Conservation (phyloP, 2,797 vertebrate genomes). For the Echeneis naucrates region DNA sequence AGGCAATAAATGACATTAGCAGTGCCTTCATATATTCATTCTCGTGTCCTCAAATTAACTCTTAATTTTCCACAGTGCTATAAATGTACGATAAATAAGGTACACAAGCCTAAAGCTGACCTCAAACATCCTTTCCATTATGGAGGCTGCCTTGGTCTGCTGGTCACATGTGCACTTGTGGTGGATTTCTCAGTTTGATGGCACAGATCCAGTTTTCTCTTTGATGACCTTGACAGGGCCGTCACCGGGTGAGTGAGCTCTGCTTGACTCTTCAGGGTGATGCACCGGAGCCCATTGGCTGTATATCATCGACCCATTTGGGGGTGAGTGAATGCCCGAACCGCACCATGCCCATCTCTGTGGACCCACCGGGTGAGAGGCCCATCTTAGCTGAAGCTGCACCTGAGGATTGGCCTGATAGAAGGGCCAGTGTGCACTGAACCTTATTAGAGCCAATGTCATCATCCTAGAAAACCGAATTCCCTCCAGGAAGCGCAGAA, state of each 20-base stretch:
- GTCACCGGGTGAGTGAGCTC: conserved; percentile 67
- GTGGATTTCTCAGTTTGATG: conserved; percentile 39
- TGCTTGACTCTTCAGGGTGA: conserved; percentile 62
- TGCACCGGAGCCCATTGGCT: conserved; percentile 54
- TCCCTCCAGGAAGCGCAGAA: conserved; percentile 59
- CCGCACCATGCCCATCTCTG: conserved; percentile 60
- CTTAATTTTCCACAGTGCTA: conserved; percentile 9
- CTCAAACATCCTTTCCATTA: conserved; percentile 37
- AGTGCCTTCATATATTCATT: conserved; percentile 10
- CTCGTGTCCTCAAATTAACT: conserved; percentile 9
- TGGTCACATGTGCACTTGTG: conserved; percentile 38
- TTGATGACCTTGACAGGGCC: conserved; percentile 74
- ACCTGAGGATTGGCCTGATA: conserved; percentile 69
- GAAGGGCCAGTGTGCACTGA: conserved; percentile 65
- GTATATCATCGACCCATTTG: conserved; percentile 76
- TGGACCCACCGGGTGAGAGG: conserved; percentile 67
- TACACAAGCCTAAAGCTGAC: conserved; percentile 43
- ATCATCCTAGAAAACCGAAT: conserved; percentile 69
- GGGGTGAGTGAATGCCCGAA: conserved; percentile 63
- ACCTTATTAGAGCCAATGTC: conserved; percentile 74
- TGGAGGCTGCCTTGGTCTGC: conserved; percentile 32
- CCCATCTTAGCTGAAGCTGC: conserved; percentile 60
- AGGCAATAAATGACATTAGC: conserved; percentile 25
- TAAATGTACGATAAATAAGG: not conserved
- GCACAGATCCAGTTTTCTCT: conserved; percentile 59